Percentiles rank a stretch among this genome's conserved stretches.
Conservation (phyloP, 2,113 vertebrate genomes). For the Aldabrachelys gigantea region DNA sequence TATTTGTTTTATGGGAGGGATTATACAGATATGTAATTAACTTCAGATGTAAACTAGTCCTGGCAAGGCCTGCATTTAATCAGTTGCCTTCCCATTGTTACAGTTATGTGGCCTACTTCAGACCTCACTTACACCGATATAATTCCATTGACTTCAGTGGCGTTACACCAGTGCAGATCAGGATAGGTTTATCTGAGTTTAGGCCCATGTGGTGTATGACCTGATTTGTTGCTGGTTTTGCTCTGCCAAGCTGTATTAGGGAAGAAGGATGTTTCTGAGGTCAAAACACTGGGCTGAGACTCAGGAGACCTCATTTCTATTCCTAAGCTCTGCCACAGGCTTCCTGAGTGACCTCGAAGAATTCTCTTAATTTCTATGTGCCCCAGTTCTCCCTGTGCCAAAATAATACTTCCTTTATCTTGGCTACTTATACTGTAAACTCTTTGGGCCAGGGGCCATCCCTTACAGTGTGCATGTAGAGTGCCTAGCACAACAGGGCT, state of each 20-base stretch:
- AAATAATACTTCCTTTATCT: not conserved
- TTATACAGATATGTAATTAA: constrained; percentile 62
- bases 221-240: not conserved
- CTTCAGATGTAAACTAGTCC: constrained; percentile 45
- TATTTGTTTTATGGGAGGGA: constrained; percentile 52
- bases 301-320: not conserved
- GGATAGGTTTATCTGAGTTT: not conserved
- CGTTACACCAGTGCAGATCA: not conserved
- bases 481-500: not conserved
- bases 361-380: not conserved
- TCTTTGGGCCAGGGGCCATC: not conserved
- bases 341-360: fast-evolving
- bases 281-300: not conserved
- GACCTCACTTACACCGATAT: not conserved
- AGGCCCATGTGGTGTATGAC: not conserved
- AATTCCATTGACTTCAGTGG: constrained; percentile 22
- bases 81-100: constrained; percentile 21
- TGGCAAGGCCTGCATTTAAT: constrained; percentile 50
- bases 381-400: not conserved
- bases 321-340: fast-evolving
- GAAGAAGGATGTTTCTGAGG: not conserved
- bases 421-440: not conserved
- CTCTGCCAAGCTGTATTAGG: not conserved
- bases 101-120: not conserved
- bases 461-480: not conserved